Evolutionary conservation across 2,797 vertebrate species (phyloP), one percentile per base, ranked within the genome.

Genomic region (Chloroceryle inda): DNA sequence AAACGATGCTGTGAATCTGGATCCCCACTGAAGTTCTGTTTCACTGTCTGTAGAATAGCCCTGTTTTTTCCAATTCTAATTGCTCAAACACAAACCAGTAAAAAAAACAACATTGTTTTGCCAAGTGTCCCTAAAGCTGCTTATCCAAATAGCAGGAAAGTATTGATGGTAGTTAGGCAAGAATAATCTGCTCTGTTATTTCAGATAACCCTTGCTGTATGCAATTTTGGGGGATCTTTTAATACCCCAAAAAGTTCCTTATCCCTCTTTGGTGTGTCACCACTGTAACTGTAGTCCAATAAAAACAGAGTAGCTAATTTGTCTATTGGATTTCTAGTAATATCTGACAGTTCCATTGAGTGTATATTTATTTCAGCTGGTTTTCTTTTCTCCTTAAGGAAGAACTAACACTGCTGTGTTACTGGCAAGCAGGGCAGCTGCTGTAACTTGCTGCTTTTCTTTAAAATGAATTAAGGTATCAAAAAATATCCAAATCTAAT

Each of bases 191-290:
- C 63, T 79, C 4, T 79, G 59, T 67, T 95, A 64, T 80, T 92
- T 95, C 61, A 74, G 78, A 56, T 85, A 83, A 77, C 31, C 18
- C 55, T 85, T 53, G 31, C 66, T 66, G 7, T 59, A 33, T 83
- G 67, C 88, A 58, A 66, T 91, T 90, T 69, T 44, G 11, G 59
- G 72, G 71, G 49, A 14, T 89, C 73, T 72, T 94, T 88, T 95
- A 90, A 90, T 93, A 45, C 58, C 88, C 27, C 85, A 81, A 63
- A 71, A 88, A 87, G 35, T 81, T 83, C 22, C 81, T 90, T 76
- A 63, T 82, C 55, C 14, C 10, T 66, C 59, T 82, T 33, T 82
- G 66, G 10, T 91, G 33, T 86, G n/a, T 86, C 55, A 78, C 31
- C 29, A 59, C 33, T 0, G 0, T 66, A 73, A 66, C 63, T 62